Evolutionary conservation across 2,113 vertebrate species (phyloP), one percentile per base, ranked within the genome.

Genomic region (Oreochromis aureus): DNA sequence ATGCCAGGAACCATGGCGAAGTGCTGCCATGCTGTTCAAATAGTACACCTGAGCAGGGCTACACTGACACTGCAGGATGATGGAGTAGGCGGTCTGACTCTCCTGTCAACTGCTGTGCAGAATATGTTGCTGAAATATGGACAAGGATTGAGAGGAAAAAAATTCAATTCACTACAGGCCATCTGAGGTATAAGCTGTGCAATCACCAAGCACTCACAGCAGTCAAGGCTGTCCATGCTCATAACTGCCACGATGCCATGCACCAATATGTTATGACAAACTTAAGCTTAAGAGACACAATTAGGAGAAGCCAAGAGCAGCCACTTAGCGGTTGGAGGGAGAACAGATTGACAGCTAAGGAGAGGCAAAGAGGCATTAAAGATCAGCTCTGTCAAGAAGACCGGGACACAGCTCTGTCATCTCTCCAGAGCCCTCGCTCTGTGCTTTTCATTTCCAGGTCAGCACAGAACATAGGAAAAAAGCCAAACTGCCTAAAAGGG

Each of bases 251-350:
- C 54, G 15, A 90, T 84, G 84, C 87, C 86, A 90, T 86, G 81
- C 91, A 90, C 86, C 89, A 87, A 90, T 92, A 83, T 91, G 79
- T 90, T 91, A 90, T 92, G 92, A 94, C 90, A 94, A 92, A 94
- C 44, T 85, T 89, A 86, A 93, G 94, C 91, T 92, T 90, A 90
- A 89, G 90, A 95, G 92, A 93, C 89, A 90, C 92, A 93, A 91
- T 95, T 92, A 94, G 92, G 83, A 91, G 83, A 84, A 83, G 85
- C 86, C 66, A 82, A 88, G 80, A 86, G 83, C 84, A 82, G 87
- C 59, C 89, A 81, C 87, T 91, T 93, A 91, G 89, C 46, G 82
- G 92, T 83, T 78, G 78, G 73, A 88, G 80, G 85, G 89, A 85
- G 82, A 86, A 80, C 51, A 91, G 93, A 95, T 81, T 92, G 95